phyloP scores from a whole-genome alignment of 1,140 invertebrate species.

The Pomacea maculata region DNA sequence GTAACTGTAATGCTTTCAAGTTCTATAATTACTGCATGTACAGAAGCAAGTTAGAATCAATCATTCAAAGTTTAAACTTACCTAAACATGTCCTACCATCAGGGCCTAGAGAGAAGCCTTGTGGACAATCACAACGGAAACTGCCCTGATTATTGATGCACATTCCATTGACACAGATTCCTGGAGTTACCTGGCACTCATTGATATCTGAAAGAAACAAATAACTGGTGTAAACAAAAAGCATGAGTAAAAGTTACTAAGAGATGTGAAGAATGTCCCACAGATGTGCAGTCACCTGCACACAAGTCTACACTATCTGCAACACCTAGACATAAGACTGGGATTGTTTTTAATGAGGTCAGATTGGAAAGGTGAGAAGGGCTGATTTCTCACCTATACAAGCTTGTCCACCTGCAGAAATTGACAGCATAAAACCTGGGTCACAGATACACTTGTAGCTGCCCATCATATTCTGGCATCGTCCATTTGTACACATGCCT shows the following conservation, averaged over 20 bases:
- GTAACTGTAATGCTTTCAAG: not conserved
- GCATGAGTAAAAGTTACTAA: not conserved
- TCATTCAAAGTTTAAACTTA: conserved; percentile 30
- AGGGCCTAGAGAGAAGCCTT: conserved; percentile 55
- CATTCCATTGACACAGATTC: conserved; percentile 82
- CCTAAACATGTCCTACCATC: conserved; percentile 61
- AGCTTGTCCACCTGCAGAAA: conserved; percentile 8
- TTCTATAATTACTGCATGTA: no score
- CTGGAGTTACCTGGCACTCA: conserved; percentile 82
- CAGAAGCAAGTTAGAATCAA: no score
- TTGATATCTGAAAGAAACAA: conserved; percentile 55
- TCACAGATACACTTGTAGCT: conserved; percentile 64
- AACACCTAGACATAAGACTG: no score
- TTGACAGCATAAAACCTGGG: conserved; percentile 32
- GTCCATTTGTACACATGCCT: conserved; percentile 69
- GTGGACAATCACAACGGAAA: conserved; percentile 69
- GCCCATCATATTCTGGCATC: conserved; percentile 60
- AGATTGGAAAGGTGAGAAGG: no score
- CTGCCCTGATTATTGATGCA: conserved; percentile 84
- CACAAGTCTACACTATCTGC: no score
- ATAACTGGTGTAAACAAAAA: not conserved
- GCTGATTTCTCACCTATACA: conserved; percentile 22
- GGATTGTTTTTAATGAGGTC: no score
- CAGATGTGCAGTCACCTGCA: no score
- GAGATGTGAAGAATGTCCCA: no score